Conservation (phyloP, 1,140 invertebrate genomes). For the Tetragnatha versicolor region DNA sequence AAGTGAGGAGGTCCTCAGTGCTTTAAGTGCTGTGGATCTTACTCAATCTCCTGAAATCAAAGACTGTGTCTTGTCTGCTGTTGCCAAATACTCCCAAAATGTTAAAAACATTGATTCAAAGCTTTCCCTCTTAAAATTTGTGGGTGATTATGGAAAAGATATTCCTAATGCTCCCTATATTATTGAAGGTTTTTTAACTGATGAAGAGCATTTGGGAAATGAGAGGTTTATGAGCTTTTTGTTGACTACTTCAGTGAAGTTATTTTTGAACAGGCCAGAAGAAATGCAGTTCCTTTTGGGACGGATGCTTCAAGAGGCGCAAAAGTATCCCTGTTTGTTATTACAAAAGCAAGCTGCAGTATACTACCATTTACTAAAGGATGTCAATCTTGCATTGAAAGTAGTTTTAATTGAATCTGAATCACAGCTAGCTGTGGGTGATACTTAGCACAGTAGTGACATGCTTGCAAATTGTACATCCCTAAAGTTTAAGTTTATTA, state of each 20-base stretch:
- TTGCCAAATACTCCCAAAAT: conserved; percentile 12
- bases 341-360: conserved; percentile 18
- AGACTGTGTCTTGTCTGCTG: neutral
- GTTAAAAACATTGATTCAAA: neutral
- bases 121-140: conserved; percentile 23
- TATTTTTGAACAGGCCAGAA: conserved; percentile 24
- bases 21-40: conserved; percentile 17
- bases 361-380: conserved; percentile 35
- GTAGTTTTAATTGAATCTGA: neutral
- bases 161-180: conserved; percentile 31
- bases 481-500: no score
- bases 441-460: no score
- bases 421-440: no score
- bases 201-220: conserved; percentile 2
- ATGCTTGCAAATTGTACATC: neutral
- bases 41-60: neutral
- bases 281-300: conserved; percentile 47
- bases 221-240: conserved; percentile 9
- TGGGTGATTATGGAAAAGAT: conserved; percentile 27
- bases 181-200: conserved; percentile 28
- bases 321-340: neutral
- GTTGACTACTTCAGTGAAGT: conserved; percentile 20
- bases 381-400: neutral
- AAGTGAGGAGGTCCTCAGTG: conserved; percentile 34
- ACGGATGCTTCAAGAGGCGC: neutral